Base-by-base conservation (phyloP, 2,888 invertebrate species). In the Standfussiana lucernea region DNA sequence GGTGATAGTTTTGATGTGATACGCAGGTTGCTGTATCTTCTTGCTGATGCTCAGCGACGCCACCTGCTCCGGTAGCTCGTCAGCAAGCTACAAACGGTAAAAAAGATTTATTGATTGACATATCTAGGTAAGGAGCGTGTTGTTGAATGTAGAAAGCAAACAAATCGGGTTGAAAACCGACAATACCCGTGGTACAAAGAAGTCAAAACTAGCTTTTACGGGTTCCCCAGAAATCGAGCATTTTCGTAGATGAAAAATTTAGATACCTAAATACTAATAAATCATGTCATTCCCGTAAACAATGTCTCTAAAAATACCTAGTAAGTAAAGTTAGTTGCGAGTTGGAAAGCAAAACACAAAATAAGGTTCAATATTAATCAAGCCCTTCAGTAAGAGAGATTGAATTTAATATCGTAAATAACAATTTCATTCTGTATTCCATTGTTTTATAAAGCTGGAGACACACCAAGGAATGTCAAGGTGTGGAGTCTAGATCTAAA, bases 41-140 rank as follows among this genome's bases (percentile, higher is more conserved):
- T 90, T 89, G 32, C 93, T 94, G 75, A 96, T 90, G 56, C 86
- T 90, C 86, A 96, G 91, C 88, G 95, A 95, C 37, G 95, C 93
- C 75, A 96, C 89, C 89, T 96, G 95, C 75, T 94, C 93, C 37
- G 96, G 96, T 79, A 96, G 93, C 92, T 95, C 93, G 92, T 96
- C 96, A 15, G 93, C 95, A 87, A 96, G 93, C 96, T 96, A 89
- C 1, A 42, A 79, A 82, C 71, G 47, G 85, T 5, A 76, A 80
- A 11, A 71, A 28, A 0, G 0, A 28, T 53, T 50, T 35, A 28
- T 53, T 42, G 7, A 11, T 59, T 32, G 35, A 11, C n/a, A n/a
- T n/a, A n/a, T 3, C 1, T 5, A 15, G 0, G 24, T 6, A 15
- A 45, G n/a, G 1, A n/a, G 6, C n/a, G 24, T 45, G 28, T 50